Evolutionary conservation across 2,888 invertebrate species (phyloP), one percentile per base, ranked within the genome.

Genomic region (Aelia acuminata): DNA sequence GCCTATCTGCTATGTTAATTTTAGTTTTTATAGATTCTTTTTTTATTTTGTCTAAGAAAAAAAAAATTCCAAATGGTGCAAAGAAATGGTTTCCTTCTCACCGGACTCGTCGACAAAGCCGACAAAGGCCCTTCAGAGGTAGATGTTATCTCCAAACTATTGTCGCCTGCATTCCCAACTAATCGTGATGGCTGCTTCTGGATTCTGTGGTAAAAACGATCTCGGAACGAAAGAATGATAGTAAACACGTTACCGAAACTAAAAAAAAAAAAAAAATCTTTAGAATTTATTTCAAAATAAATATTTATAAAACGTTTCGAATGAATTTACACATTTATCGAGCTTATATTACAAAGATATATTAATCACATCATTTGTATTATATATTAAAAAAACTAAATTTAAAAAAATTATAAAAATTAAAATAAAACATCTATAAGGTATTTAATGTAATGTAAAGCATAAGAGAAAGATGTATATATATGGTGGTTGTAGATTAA

Each of bases 151-250:
- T 43, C 80, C 13, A 43, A 57, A 80, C 80, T 80, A 80, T 80
- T 80, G 80, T 47, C 80, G 43, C 80, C n/a, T 22, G 80, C 22
- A 80, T 80, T 80, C 80, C 80, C n/a, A n/a, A 80, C 80, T 80
- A 80, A 80, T 80, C 31, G 35, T 70, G 43, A 80, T 43, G 22
- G 43, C 39, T 43, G 43, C 39, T 43, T 39, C n/a, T 43, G 39
- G 39, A 13, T 47, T 80, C 80, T 39, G n/a, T 7, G 43, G 43
- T 13, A 11, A 80, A 43, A 80, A 39, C 22, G n/a, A 80, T 39
- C 0, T 35, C 15, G 63, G 26, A 70, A 18, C 26, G 5, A 18
- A 8, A 7, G 63, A 35, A 70, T 35, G 31, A 20, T 70, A 35
- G 63, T 70, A 70, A 70, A 70, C 63, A 70, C 63, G 63, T 35